Evolutionary conservation across 2,888 invertebrate species (phyloP).

Genomic region (Dryocosmus kuriphilus): DNA sequence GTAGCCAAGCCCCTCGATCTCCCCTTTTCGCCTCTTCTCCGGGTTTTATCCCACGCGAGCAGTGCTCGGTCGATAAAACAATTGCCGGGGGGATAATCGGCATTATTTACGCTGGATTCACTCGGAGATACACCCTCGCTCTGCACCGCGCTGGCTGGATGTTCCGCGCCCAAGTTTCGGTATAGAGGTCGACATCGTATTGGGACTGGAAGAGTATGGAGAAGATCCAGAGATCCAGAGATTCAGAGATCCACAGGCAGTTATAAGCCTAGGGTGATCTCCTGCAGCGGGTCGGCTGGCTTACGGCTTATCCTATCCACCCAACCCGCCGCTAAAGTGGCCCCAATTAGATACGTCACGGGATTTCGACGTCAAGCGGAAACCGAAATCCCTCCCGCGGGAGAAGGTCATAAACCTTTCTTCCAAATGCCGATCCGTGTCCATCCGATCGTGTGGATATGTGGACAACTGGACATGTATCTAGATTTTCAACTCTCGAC

Average conservation of each 20-base stretch:
- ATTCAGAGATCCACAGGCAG: slow-evolving; percentile 63
- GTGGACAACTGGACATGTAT: neutral
- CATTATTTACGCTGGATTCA: slow-evolving; percentile 77
- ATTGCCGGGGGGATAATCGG: slow-evolving; percentile 77
- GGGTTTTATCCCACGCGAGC: slow-evolving; percentile 32
- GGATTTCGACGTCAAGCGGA: slow-evolving; percentile 74
- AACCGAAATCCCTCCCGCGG: slow-evolving; percentile 68
- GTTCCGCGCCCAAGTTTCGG: slow-evolving; percentile 44
- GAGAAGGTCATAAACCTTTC: slow-evolving; percentile 55
- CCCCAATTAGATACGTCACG: slow-evolving; percentile 77
- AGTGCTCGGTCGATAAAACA: slow-evolving; percentile 75
- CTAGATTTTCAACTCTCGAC: slow-evolving; percentile 6
- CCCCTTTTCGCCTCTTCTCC: slow-evolving; percentile 34
- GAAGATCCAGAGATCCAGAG: slow-evolving; percentile 53
- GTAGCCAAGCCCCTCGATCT: slow-evolving; percentile 23
- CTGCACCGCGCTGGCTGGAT: slow-evolving; percentile 42
- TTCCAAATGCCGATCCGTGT: slow-evolving; percentile 46
- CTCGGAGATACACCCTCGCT: slow-evolving; percentile 58
- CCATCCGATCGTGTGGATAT: slow-evolving; percentile 31
- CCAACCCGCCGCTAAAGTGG: slow-evolving; percentile 73
- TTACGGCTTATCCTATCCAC: slow-evolving; percentile 69
- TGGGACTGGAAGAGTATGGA: slow-evolving; percentile 47
- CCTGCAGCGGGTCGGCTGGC: slow-evolving; percentile 67
- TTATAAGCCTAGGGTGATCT: slow-evolving; percentile 75
- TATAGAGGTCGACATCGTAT: slow-evolving; percentile 50